Evolutionary conservation across 2,888 invertebrate species (phyloP).

Genomic region (Conchocele bisecta): DNA sequence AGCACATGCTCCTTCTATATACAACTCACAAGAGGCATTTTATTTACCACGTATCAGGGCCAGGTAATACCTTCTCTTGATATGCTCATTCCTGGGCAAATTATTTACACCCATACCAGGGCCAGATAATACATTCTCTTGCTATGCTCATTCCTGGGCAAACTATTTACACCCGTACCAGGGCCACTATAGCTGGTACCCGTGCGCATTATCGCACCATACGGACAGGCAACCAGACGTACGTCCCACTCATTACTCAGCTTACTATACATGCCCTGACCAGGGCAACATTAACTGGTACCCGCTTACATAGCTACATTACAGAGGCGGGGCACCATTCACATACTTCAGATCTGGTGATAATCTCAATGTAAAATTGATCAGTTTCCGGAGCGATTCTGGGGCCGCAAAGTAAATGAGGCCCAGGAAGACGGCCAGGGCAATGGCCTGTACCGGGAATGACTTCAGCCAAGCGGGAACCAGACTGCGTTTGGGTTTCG

Average conservation of each 20-base stretch:
- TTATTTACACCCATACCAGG: constrained; percentile 10
- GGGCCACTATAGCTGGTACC: constrained; percentile 25
- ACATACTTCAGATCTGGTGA: constrained; percentile 92
- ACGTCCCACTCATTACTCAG: too few relatives aligned
- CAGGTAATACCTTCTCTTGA: too few relatives aligned
- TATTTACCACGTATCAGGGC: too few relatives aligned
- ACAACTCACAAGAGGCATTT: too few relatives aligned
- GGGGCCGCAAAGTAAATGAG: constrained; percentile 73
- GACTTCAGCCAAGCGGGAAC: constrained; percentile 63
- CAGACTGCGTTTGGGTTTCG: background rate
- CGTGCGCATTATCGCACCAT: too few relatives aligned
- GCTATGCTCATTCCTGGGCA: too few relatives aligned
- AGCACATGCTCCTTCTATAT: too few relatives aligned
- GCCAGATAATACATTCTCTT: too few relatives aligned
- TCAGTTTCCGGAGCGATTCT: constrained; percentile 83
- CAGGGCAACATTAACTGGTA: constrained; percentile 37
- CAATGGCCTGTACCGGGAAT: constrained; percentile 69
- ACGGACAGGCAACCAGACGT: too few relatives aligned
- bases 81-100: too few relatives aligned
- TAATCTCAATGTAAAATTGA: constrained; percentile 89
- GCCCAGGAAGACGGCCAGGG: constrained; percentile 70
- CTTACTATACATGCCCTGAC: constrained; percentile 4
- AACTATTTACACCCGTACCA: constrained; percentile 19
- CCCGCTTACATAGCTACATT: constrained; percentile 75
- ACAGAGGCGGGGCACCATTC: constrained; percentile 92